phyloP scores from a whole-genome alignment of 2,888 invertebrate species.

The Hydroisotoma schaefferi region DNA sequence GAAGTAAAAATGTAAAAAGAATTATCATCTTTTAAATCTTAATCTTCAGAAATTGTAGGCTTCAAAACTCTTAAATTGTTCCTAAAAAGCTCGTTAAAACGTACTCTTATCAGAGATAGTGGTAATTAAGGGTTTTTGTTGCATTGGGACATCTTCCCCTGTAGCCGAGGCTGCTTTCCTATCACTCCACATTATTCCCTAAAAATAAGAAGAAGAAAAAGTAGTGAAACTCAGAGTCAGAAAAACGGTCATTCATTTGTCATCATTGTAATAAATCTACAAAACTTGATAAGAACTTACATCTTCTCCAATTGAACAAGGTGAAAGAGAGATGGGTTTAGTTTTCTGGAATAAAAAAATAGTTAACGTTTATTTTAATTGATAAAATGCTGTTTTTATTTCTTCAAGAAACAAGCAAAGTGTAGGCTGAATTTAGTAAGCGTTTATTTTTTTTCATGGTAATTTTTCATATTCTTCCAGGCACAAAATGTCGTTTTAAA shows the following conservation, averaged over 20 bases:
- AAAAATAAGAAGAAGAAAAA: not conserved
- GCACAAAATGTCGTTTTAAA: no score
- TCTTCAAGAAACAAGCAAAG: no score
- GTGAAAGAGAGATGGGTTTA: not conserved
- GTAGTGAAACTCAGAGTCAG: not conserved
- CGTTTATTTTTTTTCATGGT: no score
- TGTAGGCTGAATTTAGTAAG: no score
- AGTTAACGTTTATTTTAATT: no score
- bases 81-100: no score
- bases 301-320: not conserved
- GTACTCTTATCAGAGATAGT: not conserved
- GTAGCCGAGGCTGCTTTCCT: not conserved
- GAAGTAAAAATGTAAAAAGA: not conserved
- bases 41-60: no score
- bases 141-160: not conserved
- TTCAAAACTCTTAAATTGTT: no score
- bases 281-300: not conserved
- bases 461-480: no score
- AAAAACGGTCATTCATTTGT: not conserved
- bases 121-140: not conserved
- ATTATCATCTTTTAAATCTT: not conserved
- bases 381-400: no score
- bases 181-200: not conserved
- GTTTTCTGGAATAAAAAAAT: not conserved
- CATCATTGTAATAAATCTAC: not conserved